These are phyloP conservation scores for Drosophila demipolita DNA, from an alignment of 2,888 invertebrate species.

Conservation along the genomic window DNA sequence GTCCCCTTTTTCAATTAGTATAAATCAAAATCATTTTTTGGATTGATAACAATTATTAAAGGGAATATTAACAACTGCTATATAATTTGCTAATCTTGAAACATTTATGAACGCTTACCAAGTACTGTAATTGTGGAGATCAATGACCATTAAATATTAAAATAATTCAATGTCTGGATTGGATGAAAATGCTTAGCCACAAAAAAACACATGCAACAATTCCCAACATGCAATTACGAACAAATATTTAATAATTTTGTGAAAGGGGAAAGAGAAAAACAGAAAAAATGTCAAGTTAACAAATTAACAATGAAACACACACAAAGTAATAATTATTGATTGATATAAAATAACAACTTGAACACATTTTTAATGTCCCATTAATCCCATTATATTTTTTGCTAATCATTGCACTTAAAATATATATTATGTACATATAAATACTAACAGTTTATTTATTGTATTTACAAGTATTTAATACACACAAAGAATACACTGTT, in stretches of 20 bases:
- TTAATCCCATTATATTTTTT: neutral
- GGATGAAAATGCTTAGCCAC: neutral
- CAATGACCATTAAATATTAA: constrained; percentile 47
- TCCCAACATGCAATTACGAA: constrained; percentile 18
- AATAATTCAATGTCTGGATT: neutral
- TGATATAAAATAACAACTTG: neutral
- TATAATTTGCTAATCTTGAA: constrained; percentile 12
- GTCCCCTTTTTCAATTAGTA: constrained; percentile 47
- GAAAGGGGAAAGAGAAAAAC: neutral
- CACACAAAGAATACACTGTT: neutral
- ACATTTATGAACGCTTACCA: neutral
- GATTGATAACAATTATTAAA: constrained; percentile 18
- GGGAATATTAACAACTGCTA: constrained; percentile 16
- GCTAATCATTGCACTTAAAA: neutral
- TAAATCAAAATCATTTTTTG: constrained; percentile 30
- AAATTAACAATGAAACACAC: neutral
- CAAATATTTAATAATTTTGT: neutral
- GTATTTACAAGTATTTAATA: neutral
- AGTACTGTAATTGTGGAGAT: constrained; percentile 21
- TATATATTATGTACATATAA: neutral
- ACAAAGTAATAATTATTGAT: neutral
- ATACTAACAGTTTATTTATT: neutral
- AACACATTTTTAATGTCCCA: neutral
- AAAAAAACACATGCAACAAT: constrained; percentile 51
- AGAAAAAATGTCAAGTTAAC: neutral